Conservation (phyloP, 2,797 vertebrate genomes). For the Hemibagrus guttatus region DNA sequence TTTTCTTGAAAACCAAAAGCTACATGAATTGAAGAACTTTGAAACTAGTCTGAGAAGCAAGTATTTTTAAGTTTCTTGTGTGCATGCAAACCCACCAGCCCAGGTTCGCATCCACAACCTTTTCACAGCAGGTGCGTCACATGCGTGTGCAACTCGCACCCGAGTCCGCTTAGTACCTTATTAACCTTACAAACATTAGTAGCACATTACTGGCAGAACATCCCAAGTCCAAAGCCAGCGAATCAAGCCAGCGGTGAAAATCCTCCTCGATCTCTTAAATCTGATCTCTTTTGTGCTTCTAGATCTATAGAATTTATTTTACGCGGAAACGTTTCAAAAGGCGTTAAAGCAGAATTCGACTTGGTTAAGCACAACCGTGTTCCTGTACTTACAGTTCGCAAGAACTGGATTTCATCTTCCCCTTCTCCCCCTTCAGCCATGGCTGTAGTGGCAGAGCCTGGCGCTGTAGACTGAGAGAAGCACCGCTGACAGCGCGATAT, state of each 20-base stretch:
- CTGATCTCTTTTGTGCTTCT: not conserved
- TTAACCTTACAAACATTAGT: not conserved
- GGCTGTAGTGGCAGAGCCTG: slow-evolving; percentile 87
- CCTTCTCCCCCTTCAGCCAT: slow-evolving; percentile 97
- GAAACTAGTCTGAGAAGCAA: not conserved
- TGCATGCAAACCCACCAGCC: not conserved
- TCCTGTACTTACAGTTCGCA: slow-evolving; percentile 92
- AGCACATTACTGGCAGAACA: not conserved
- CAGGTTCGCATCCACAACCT: slow-evolving; percentile 9
- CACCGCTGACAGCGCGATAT: slow-evolving; percentile 83
- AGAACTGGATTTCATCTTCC: slow-evolving; percentile 98
- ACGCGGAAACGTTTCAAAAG: not conserved
- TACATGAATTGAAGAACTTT: not conserved
- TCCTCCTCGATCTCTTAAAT: not conserved
- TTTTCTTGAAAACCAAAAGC: not conserved
- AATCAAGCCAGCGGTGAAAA: not conserved
- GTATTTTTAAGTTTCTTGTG: slow-evolving; percentile 3
- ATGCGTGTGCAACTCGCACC: slow-evolving; percentile 8
- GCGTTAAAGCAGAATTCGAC: not conserved
- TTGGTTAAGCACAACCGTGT: not conserved
- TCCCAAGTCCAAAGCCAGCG: not conserved
- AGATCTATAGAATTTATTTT: not conserved
- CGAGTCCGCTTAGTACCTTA: not conserved
- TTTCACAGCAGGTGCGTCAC: slow-evolving; percentile 25
- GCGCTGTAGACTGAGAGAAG: slow-evolving; percentile 80